Conservation (phyloP, 1,140 invertebrate species). For the Bombus turneri region DNA sequence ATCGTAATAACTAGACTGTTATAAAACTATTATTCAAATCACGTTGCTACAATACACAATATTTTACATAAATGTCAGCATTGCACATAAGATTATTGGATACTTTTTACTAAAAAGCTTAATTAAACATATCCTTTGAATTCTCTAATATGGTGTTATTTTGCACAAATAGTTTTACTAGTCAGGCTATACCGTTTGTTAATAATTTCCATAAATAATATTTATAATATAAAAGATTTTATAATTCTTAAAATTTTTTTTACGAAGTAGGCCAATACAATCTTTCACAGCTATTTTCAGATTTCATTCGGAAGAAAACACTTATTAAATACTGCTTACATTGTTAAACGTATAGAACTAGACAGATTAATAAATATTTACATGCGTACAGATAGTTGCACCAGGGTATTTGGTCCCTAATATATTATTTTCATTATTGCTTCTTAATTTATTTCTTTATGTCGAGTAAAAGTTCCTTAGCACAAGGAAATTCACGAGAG, state of each 20-base stretch:
- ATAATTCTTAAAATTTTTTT: background rate
- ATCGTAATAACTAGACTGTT: too few species aligned
- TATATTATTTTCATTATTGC: slow-evolving; percentile 64
- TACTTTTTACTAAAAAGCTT: slow-evolving; percentile 61
- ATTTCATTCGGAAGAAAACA: background rate
- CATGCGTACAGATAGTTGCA: background rate
- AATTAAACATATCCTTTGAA: slow-evolving; percentile 24
- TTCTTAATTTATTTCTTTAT: background rate
- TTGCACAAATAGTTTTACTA: background rate
- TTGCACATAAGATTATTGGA: slow-evolving; percentile 43
- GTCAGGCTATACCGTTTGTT: background rate
- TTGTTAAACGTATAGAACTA: background rate
- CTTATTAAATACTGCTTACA: background rate
- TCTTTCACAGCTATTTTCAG: background rate
- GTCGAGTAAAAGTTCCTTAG: background rate
- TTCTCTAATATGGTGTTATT: background rate
- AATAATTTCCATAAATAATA: background rate
- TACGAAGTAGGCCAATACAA: background rate
- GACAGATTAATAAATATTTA: background rate
- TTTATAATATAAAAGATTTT: background rate
- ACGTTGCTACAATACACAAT: slow-evolving; percentile 68
- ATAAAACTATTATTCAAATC: background rate
- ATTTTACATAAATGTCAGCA: slow-evolving; percentile 71
- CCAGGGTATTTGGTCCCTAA: slow-evolving; percentile 75
- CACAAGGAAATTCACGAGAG: background rate